Percentiles rank a stretch among this genome's conserved stretches.
phyloP scores from a whole-genome alignment of 2,888 invertebrate genomes.

The Parnassius smintheus region DNA sequence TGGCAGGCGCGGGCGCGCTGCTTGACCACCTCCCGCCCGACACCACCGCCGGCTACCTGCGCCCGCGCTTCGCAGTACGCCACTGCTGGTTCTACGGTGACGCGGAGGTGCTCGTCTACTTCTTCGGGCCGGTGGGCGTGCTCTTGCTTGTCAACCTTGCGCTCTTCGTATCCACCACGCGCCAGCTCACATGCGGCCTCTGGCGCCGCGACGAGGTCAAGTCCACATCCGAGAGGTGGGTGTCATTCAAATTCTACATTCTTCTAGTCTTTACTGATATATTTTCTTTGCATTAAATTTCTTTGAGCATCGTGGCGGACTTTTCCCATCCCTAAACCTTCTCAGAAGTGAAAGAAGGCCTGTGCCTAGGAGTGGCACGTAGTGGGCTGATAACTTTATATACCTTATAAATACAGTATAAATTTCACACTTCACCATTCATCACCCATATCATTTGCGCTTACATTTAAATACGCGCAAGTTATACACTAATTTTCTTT shows the following conservation, averaged over 20 bases:
- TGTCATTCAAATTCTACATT: neutral
- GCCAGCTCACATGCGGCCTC: conserved; percentile 92
- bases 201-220: conserved; percentile 95
- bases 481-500: too few species aligned
- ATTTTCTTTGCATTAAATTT: too few species aligned
- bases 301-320: too few species aligned
- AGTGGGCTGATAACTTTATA: too few species aligned
- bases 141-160: conserved; percentile 89
- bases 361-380: too few species aligned
- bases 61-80: conserved; percentile 89
- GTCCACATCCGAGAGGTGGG: conserved; percentile 82
- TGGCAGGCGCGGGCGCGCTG: conserved; percentile 87
- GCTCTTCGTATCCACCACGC: conserved; percentile 89
- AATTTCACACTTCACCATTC: too few species aligned
- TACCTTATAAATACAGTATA: too few species aligned
- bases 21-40: conserved; percentile 84
- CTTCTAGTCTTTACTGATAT: too few species aligned
- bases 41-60: conserved; percentile 81
- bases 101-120: conserved; percentile 90
- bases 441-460: too few species aligned
- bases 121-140: conserved; percentile 91
- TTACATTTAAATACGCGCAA: too few species aligned
- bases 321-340: too few species aligned
- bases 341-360: too few species aligned
- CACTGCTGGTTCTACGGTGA: conserved; percentile 93